These are phyloP conservation scores for Coreoperca whiteheadi DNA, from an alignment of 2,113 vertebrate genomes.

Conservation along the genomic window DNA sequence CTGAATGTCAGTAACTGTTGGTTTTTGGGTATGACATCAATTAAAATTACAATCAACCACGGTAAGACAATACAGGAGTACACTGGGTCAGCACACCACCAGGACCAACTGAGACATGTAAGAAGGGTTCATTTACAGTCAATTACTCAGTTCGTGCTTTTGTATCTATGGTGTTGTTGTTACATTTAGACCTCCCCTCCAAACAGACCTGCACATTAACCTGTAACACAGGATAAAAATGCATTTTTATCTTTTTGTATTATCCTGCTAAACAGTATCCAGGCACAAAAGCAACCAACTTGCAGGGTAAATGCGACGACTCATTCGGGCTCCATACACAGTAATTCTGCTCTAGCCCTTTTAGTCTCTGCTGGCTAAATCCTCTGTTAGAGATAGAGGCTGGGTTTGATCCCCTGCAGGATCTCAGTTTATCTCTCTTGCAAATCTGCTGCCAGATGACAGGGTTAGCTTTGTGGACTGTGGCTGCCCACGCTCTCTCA, in stretches of 20 bases:
- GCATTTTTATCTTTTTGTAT: constrained; percentile 67
- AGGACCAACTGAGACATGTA: neutral
- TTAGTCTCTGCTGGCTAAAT: constrained; percentile 82
- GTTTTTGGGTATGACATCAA: neutral
- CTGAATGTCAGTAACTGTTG: neutral
- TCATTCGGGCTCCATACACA: constrained; percentile 75
- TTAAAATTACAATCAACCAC: neutral
- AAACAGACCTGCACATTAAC: constrained; percentile 40
- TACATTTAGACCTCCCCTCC: constrained; percentile 15
- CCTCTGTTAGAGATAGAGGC: constrained; percentile 82
- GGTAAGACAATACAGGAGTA: neutral
- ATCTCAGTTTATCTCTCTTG: constrained; percentile 85
- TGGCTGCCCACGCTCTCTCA: constrained; percentile 72
- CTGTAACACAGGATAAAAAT: constrained; percentile 51
- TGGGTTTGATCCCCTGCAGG: constrained; percentile 80
- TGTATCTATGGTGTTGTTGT: neutral
- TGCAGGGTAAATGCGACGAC: constrained; percentile 71
- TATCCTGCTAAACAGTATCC: constrained; percentile 68
- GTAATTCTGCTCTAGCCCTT: constrained; percentile 77
- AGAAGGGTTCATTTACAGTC: constrained; percentile 15
- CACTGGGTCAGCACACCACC: neutral
- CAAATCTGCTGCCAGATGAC: constrained; percentile 84
- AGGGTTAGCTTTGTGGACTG: constrained; percentile 80
- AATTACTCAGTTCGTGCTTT: neutral
- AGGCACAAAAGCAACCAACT: constrained; percentile 68